Evolutionary conservation across 1,140 invertebrate genomes (phyloP).

Genomic region (Batillaria attramentaria): DNA sequence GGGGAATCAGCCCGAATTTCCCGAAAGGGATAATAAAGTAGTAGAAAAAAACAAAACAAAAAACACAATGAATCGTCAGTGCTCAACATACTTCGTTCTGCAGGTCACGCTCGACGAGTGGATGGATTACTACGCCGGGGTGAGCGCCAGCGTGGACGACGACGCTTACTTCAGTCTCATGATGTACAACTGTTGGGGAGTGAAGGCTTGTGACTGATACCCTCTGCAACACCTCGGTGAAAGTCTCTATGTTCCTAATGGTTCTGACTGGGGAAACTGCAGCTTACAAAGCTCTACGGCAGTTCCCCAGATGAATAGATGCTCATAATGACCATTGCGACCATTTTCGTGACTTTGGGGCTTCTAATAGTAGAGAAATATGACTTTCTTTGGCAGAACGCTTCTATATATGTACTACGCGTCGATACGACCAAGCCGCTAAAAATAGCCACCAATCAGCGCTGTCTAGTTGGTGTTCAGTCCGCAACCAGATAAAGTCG

Average conservation of each 20-base stretch:
- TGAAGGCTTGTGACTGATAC: neutral
- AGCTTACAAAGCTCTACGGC: neutral
- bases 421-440: too few species aligned
- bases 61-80: neutral
- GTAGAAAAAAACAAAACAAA: neutral
- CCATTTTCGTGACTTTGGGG: neutral
- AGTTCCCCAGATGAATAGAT: too few species aligned
- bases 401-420: too few species aligned
- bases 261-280: neutral
- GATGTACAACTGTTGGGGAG: neutral
- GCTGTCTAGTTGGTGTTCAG: too few species aligned
- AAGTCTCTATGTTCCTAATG: neutral
- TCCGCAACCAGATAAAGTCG: too few species aligned
- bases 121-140: neutral
- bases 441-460: too few species aligned
- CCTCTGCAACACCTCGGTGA: too few species aligned
- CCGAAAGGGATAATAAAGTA: neutral
- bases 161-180: constrained; percentile 13
- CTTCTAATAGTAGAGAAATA: neutral
- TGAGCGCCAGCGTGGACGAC: constrained; percentile 1
- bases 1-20: neutral
- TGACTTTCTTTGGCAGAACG: neutral
- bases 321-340: too few species aligned
- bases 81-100: neutral
- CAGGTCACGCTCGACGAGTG: constrained; percentile 7